Evolutionary conservation across 2,888 invertebrate genomes (phyloP).

Genomic region (Alsophila aescularia): DNA sequence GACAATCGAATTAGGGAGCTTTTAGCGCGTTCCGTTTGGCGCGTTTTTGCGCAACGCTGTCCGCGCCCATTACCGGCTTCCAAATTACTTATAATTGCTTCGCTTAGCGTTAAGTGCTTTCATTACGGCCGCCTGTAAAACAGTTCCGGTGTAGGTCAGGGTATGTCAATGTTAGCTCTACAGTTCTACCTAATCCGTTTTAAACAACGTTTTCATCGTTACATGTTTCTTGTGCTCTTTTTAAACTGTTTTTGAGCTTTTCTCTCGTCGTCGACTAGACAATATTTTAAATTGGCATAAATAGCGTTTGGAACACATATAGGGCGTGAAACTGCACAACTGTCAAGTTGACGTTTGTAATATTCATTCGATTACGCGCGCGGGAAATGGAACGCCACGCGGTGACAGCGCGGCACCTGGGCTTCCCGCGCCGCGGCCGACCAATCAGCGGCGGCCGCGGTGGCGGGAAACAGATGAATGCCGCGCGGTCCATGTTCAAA

Average conservation of each 20-base stretch:
- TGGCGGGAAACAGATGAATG: constrained; percentile 65
- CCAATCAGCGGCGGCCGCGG: constrained; percentile 46
- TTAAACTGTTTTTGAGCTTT: constrained; percentile 16
- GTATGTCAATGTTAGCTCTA: constrained; percentile 63
- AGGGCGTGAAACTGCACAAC: constrained; percentile 67
- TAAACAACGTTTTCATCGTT: constrained; percentile 37
- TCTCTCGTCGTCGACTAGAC: constrained; percentile 28
- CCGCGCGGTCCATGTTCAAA: constrained; percentile 53
- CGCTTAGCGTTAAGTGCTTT: constrained; percentile 84
- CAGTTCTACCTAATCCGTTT: constrained; percentile 55
- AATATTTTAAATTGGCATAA: constrained; percentile 64
- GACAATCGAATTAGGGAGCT: constrained; percentile 83
- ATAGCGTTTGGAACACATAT: constrained; percentile 75
- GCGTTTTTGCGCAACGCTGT: constrained; percentile 83
- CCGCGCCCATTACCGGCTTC: constrained; percentile 79
- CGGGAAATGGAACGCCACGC: constrained; percentile 75
- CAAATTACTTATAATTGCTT: constrained; percentile 84
- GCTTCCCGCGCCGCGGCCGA: constrained; percentile 40
- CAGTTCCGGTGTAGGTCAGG: constrained; percentile 63
- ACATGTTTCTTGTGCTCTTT: constrained; percentile 21
- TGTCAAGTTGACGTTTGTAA: constrained; percentile 78
- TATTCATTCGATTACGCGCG: constrained; percentile 80
- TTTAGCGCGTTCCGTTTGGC: constrained; percentile 80
- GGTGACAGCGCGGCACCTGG: constrained; percentile 76
- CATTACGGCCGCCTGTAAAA: constrained; percentile 72